Percentiles rank a stretch among this genome's conserved stretches.
Evolutionary conservation across 37 sponge, comb jelly and placozoan genomes (phyloP).

Genomic region (Lycopodina hypogea): DNA sequence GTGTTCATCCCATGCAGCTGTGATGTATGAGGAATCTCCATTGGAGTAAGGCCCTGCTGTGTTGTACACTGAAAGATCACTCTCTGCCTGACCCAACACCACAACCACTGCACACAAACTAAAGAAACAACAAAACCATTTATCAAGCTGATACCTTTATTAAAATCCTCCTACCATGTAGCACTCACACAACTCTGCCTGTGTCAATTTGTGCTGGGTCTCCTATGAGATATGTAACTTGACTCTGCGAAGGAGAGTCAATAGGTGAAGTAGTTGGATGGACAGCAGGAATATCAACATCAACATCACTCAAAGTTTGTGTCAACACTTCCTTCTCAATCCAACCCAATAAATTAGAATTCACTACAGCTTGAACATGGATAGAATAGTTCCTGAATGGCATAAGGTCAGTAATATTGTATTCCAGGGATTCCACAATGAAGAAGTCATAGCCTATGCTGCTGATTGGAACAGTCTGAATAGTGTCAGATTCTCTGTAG

Average conservation of each 20-base stretch:
- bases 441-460: neutral
- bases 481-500: conserved; percentile 8
- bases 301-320: conserved; percentile 8
- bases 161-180: neutral
- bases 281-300: neutral
- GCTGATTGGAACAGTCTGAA: neutral
- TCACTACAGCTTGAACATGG: conserved; percentile 24
- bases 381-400: conserved; percentile 24
- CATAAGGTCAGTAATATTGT: neutral
- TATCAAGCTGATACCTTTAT: neutral
- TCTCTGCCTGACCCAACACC: neutral
- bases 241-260: neutral
- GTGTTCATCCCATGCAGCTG: conserved; percentile 43
- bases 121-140: neutral
- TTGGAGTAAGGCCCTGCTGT: neutral
- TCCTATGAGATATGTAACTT: conserved; percentile 2
- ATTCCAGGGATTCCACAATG: neutral
- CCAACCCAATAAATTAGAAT: neutral
- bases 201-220: conserved; percentile 15
- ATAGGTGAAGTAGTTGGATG: neutral
- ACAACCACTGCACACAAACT: conserved; percentile 50
- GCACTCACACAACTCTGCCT: conserved; percentile 30
- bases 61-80: neutral
- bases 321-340: conserved; percentile 7
- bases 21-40: conserved; percentile 16